Evolutionary conservation across 2,888 invertebrate species (phyloP).

Genomic region (Agrilus cyanescens): DNA sequence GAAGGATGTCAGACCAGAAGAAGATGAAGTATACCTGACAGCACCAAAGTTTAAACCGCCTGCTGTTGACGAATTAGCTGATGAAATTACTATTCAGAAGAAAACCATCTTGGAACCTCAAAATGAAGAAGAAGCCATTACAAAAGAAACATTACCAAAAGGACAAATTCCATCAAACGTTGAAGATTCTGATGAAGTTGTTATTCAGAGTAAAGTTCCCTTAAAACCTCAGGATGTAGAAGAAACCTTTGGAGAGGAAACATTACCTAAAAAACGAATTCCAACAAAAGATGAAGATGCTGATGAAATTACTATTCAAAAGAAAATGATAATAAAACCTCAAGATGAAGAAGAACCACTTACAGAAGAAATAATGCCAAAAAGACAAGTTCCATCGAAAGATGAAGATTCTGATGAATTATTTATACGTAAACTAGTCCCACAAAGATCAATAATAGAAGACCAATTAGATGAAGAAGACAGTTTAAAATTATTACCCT

Average conservation of each 20-base stretch:
- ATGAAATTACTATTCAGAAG: conserved; percentile 55
- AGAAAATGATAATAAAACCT: conserved; percentile 22
- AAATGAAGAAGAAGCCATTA: conserved; percentile 6
- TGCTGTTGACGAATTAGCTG: conserved; percentile 34
- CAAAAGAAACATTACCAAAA: conserved; percentile 10
- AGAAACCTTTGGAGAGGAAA: conserved; percentile 21
- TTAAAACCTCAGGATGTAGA: conserved; percentile 21
- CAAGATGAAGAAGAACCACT: conserved; percentile 21
- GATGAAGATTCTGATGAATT: conserved; percentile 36
- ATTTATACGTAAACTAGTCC: conserved; percentile 26
- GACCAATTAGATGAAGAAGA: conserved; percentile 22
- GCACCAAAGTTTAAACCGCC: conserved; percentile 4
- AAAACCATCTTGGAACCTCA: not conserved
- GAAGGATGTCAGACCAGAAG: conserved; percentile 11
- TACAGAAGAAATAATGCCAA: conserved; percentile 20
- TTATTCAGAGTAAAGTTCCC: conserved; percentile 8
- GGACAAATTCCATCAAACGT: conserved; percentile 21
- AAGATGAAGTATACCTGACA: conserved; percentile 18
- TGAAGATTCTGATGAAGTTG: conserved; percentile 22
- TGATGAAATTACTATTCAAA: conserved; percentile 36
- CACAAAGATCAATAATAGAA: conserved; percentile 20
- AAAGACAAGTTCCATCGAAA: conserved; percentile 19
- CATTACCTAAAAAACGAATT: conserved; percentile 20
- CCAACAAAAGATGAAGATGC: conserved; percentile 30
- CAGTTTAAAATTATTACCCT: not conserved